Base-by-base conservation (phyloP, 2,888 invertebrate genomes). In the Pinctada fucata region DNA sequence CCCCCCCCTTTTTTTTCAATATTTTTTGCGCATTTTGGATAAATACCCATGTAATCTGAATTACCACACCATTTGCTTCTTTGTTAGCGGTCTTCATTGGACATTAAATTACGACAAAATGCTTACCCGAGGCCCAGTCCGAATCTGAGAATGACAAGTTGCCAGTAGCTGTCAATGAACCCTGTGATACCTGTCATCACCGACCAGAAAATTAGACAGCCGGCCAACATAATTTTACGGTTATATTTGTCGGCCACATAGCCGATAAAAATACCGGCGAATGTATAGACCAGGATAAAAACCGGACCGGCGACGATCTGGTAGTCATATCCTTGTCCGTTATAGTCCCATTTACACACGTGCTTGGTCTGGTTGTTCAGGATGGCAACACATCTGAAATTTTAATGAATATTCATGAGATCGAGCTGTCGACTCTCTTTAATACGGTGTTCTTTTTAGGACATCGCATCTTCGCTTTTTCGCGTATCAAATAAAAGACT, bases 301-400 rank as follows among this genome's bases (percentile, higher is more conserved):
- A 96, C 96, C 0, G 98, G 97, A 0, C 98, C 98, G 0, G 97
- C 97, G 81, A 98, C 93, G 82, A 97, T 95, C 93, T 98, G 97
- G 93, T 98, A 98, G 91, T 97, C 97, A 81, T 97, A 94, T 10
- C 97, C 98, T 76, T 97, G 94, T 0, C 98, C 98, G 90, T 97
- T 97, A 94, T 97, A 97, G 90, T 96, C 96, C 97, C 97, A 98
- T 90, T 96, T 96, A 93, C 98, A 98, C 92, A 96, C 96, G 4
- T 49, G 16, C 16, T 74, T n/a, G 49, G 48, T 74, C 13, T 66
- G 51, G 45, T 80, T 81, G 13, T 79, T 84, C 58, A 71, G 77
- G 2, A 76, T 76, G 2, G 78, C 51, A 1, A 65, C 16, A 73
- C 88, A 88, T 5, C 88, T 88, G 77, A 5, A 81, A 80, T 16